Percentiles rank a stretch among this genome's conserved stretches.
Evolutionary conservation across 2,113 vertebrate species (phyloP).

Genomic region (Brachyhypopomus occidentalis): DNA sequence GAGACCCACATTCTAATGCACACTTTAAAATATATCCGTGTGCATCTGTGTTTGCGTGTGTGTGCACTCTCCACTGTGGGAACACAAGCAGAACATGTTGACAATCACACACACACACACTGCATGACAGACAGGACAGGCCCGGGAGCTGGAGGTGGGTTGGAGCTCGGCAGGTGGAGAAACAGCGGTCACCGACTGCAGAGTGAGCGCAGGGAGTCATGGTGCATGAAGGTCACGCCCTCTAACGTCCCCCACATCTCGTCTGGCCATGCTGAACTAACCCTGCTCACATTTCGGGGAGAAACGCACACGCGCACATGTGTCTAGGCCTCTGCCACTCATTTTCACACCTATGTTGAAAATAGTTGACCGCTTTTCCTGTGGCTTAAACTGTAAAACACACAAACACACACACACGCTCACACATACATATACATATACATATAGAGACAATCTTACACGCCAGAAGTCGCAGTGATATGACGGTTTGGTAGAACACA

Average conservation of each 20-base stretch:
- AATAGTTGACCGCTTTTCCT: conserved; percentile 36
- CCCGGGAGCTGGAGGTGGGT: no score
- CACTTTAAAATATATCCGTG: neutral
- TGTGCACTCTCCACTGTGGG: neutral
- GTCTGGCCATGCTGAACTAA: no score
- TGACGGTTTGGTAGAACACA: neutral
- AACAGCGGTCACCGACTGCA: no score
- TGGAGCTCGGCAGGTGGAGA: no score
- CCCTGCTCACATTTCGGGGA: no score
- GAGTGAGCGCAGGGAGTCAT: no score
- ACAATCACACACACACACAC: no score
- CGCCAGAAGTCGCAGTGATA: conserved; percentile 10
- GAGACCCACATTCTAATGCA: neutral
- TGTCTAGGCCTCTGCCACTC: neutral
- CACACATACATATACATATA: neutral
- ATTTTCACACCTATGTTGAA: conserved; percentile 29
- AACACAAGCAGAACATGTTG: no score
- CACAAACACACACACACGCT: conserved; percentile 15
- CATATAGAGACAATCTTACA: conserved; percentile 2
- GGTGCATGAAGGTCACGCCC: no score
- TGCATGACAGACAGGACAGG: no score
- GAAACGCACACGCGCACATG: neutral
- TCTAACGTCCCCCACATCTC: no score
- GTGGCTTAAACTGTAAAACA: conserved; percentile 45
- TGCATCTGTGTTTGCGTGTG: conserved; percentile 20